phyloP scores from a whole-genome alignment of 2,797 vertebrate species.

The Hirundo rustica region DNA sequence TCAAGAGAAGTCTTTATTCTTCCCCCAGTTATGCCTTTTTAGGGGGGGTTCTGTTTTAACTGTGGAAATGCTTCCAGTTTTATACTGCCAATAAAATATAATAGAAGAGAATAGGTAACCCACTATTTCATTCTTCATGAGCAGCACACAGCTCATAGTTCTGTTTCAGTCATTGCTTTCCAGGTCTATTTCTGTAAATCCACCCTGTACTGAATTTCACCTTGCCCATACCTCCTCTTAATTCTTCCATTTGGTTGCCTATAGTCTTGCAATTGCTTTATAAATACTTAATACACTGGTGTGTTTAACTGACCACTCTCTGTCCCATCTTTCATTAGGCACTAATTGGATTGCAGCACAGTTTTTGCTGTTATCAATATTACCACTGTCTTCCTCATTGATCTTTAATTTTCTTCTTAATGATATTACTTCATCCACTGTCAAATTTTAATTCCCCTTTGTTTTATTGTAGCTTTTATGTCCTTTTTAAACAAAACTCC shows the following conservation, averaged over 20 bases:
- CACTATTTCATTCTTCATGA: neutral
- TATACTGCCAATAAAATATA: neutral
- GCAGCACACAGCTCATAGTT: neutral
- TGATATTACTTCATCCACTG: neutral
- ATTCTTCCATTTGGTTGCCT: neutral
- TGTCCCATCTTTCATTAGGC: neutral
- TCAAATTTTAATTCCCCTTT: slow-evolving; percentile 18
- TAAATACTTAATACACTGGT: neutral
- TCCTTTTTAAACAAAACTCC: neutral
- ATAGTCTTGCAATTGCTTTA: neutral
- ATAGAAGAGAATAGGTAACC: neutral
- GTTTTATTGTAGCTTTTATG: neutral
- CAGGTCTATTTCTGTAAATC: neutral
- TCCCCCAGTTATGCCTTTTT: neutral
- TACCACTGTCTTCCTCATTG: neutral
- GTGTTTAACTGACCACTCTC: neutral
- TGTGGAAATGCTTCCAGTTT: neutral
- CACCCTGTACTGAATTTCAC: neutral
- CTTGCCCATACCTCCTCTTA: neutral
- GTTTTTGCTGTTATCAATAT: neutral
- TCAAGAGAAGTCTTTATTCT: neutral
- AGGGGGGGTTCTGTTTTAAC: neutral
- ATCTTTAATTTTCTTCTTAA: slow-evolving; percentile 21
- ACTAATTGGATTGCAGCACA: neutral
- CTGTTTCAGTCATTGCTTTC: neutral